Conservation (phyloP, 2,113 vertebrate species). For the Pao palembangensis region DNA sequence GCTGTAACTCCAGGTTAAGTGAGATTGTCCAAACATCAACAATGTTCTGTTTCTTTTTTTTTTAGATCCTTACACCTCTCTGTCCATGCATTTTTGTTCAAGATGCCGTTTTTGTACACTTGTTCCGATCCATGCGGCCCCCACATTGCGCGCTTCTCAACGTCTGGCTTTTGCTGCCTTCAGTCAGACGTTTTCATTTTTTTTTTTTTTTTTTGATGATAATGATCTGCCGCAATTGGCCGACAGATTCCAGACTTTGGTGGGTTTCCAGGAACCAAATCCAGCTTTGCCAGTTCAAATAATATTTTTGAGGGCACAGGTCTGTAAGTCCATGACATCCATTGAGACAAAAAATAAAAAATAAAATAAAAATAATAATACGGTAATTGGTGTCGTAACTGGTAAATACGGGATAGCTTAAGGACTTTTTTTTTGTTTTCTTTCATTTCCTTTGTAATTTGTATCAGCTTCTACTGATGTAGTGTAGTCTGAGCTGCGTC, state of each 20-base stretch:
- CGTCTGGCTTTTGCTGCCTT: slow-evolving; percentile 1
- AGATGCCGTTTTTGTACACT: slow-evolving; percentile 13
- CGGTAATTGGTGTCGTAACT: slow-evolving; percentile 31
- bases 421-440: slow-evolving; percentile 25
- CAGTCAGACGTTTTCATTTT: neutral
- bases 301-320: slow-evolving; percentile 24
- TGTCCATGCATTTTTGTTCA: slow-evolving; percentile 3
- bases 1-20: slow-evolving; percentile 20
- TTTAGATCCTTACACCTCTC: slow-evolving; percentile 8
- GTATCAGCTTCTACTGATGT: slow-evolving; percentile 35
- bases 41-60: neutral
- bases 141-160: slow-evolving; percentile 1
- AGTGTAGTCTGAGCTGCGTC: slow-evolving; percentile 30
- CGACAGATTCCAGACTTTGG: slow-evolving; percentile 1
- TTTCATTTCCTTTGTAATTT: slow-evolving; percentile 40
- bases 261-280: slow-evolving; percentile 30
- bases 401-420: slow-evolving; percentile 35
- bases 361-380: neutral
- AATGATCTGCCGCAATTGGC: neutral
- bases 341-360: slow-evolving; percentile 48
- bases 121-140: neutral
- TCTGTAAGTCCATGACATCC: slow-evolving; percentile 33
- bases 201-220: slow-evolving; percentile 2
- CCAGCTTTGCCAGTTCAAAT: slow-evolving; percentile 40
- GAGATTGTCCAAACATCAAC: slow-evolving; percentile 25